Percentiles rank a stretch among this genome's conserved stretches.
phyloP scores from a whole-genome alignment of 2,797 vertebrate genomes.

The Rhynchotus rufescens region DNA sequence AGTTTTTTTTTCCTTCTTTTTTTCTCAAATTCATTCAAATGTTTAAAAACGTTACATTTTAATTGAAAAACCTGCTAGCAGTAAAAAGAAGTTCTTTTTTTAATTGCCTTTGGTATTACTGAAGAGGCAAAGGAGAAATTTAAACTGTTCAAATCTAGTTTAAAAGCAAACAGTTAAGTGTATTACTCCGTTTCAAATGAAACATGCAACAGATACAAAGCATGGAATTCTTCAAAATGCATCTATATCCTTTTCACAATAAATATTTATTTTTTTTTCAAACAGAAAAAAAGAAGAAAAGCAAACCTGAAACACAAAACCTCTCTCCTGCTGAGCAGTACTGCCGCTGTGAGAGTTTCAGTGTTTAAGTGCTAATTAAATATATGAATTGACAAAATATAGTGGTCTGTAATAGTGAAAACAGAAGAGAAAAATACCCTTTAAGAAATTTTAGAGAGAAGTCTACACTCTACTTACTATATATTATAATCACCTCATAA shows the following conservation, averaged over 20 bases:
- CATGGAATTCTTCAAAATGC: not conserved
- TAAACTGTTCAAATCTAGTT: not conserved
- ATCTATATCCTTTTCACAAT: not conserved
- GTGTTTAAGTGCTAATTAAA: not conserved
- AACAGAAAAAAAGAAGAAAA: not conserved
- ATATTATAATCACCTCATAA: not conserved
- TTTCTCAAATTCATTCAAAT: no score
- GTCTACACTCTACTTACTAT: not conserved
- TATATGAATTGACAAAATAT: not conserved
- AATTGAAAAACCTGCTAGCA: not conserved
- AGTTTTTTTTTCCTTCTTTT: not conserved
- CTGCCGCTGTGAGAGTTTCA: not conserved
- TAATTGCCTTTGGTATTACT: not conserved
- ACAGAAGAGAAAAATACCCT: not conserved
- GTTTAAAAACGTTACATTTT: no score
- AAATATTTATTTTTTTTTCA: not conserved
- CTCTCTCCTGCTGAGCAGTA: not conserved
- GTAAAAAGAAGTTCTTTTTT: not conserved
- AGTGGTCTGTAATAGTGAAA: not conserved
- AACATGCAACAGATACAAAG: not conserved
- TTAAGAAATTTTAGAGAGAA: not conserved
- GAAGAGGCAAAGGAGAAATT: not conserved
- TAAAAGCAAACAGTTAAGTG: not conserved
- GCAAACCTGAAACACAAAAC: not conserved
- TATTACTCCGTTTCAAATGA: not conserved